Evolutionary conservation across 2,888 invertebrate genomes (phyloP).

Genomic region (Meganola albula): DNA sequence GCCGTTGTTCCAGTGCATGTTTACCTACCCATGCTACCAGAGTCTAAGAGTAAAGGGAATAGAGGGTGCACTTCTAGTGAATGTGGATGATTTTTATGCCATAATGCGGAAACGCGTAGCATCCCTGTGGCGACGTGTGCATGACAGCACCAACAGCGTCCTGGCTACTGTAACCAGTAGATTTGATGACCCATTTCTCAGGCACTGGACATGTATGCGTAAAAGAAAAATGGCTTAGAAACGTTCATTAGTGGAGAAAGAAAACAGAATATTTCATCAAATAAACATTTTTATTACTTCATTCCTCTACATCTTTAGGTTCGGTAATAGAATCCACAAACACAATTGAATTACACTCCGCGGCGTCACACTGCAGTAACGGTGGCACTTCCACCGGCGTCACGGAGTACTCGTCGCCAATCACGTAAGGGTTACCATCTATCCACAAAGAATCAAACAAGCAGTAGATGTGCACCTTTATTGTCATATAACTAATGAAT

Average conservation of each 20-base stretch:
- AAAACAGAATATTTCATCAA: constrained; percentile 7
- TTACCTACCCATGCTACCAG: too few species aligned
- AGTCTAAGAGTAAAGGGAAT: too few species aligned
- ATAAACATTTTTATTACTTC: constrained; percentile 18
- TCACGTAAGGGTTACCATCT: constrained; percentile 68
- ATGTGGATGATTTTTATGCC: too few species aligned
- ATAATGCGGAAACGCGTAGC: too few species aligned
- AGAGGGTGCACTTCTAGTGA: too few species aligned
- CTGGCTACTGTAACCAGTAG: too few species aligned
- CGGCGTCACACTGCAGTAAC: constrained; percentile 64
- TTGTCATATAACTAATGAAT: constrained; percentile 70
- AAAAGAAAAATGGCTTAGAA: not conserved
- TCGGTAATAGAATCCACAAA: constrained; percentile 69
- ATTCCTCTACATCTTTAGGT: constrained; percentile 64
- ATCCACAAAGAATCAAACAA: constrained; percentile 69
- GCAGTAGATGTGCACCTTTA: constrained; percentile 69
- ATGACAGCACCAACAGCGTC: too few species aligned
- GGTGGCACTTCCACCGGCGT: constrained; percentile 67
- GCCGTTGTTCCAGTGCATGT: too few species aligned
- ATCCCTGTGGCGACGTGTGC: too few species aligned
- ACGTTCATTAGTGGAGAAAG: not conserved
- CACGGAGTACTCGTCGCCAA: constrained; percentile 68
- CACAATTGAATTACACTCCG: constrained; percentile 65
- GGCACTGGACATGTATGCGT: not conserved
- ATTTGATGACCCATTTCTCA: constrained; percentile 47